Conservation (phyloP, 2,113 vertebrate genomes). For the Hypocryptadius cinnamomeus region DNA sequence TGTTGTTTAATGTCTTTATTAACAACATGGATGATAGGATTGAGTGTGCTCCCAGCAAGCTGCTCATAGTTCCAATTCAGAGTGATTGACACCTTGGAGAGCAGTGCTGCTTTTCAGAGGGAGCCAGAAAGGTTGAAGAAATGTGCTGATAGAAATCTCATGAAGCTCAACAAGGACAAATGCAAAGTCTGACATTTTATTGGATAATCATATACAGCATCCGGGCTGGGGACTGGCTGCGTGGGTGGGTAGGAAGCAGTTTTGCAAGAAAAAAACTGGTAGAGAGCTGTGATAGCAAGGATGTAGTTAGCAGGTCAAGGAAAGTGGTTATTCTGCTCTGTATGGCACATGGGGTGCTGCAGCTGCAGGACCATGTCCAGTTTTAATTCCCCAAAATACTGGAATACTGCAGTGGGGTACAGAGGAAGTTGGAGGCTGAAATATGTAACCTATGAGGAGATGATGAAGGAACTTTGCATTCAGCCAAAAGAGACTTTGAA, state of each 20-base stretch:
- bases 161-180: background rate
- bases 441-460: rapidly evolving
- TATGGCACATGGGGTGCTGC: background rate
- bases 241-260: background rate
- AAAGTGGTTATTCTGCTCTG: background rate
- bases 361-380: background rate
- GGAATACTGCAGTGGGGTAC: background rate
- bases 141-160: background rate
- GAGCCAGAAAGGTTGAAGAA: background rate
- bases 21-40: background rate
- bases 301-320: background rate
- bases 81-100: background rate
- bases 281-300: background rate
- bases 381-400: background rate
- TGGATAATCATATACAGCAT: background rate
- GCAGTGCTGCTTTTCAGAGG: background rate
- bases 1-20: background rate
- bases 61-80: background rate
- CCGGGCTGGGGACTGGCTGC: background rate
- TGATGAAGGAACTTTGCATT: background rate
- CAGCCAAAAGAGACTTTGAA: background rate
- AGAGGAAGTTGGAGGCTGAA: background rate
- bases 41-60: background rate
- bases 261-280: background rate
- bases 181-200: background rate